Conservation (phyloP, 2,888 invertebrate genomes). For the Standfussiana lucernea region DNA sequence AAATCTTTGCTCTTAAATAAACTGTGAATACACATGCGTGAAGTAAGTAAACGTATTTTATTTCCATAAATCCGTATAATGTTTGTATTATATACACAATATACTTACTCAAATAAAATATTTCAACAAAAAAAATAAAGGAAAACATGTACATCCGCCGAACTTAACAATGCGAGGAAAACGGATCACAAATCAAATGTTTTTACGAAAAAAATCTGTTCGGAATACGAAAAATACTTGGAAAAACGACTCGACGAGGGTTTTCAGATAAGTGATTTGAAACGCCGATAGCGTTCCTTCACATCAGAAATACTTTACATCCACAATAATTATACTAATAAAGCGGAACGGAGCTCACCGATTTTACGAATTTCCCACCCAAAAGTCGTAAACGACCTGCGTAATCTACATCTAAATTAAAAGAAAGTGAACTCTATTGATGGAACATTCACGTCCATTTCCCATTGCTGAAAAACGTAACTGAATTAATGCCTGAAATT, state of each 20-base stretch:
- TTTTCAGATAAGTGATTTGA: constrained; percentile 57
- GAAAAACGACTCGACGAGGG: constrained; percentile 10
- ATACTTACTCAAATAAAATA: background rate
- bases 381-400: constrained; percentile 24
- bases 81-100: background rate
- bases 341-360: constrained; percentile 28
- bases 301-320: constrained; percentile 41
- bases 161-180: constrained; percentile 14
- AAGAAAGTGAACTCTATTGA: constrained; percentile 7
- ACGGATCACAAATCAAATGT: constrained; percentile 5
- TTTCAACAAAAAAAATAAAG: background rate
- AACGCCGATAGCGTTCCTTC: constrained; percentile 51
- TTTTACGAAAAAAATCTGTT: background rate
- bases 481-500: background rate
- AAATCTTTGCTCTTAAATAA: background rate
- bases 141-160: background rate
- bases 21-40: background rate
- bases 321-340: constrained; percentile 52
- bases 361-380: constrained; percentile 15
- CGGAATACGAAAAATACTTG: constrained; percentile 3
- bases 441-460: background rate
- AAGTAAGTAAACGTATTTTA: background rate
- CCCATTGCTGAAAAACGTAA: background rate
- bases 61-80: background rate
- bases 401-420: background rate